Evolutionary conservation across 1,140 invertebrate genomes (phyloP), one percentile per base, ranked within the genome.

Genomic region (Diorhabda elongata): DNA sequence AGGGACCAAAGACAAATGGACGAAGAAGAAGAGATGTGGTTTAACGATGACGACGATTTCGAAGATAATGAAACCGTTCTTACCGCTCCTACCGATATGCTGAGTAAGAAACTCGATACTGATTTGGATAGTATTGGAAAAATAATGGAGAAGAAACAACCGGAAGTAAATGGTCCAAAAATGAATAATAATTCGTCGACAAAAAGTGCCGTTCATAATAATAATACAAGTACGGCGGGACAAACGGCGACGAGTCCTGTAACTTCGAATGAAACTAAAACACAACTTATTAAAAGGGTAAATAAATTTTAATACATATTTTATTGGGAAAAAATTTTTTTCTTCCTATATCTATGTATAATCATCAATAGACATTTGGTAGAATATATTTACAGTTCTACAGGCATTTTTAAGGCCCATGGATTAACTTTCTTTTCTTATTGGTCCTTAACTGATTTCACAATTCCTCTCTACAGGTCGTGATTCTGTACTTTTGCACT

Each of bases 1-100:
- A 87, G 95, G 61, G 96, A 98, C 83, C 92, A 94, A 70, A 86
- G 96, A 58, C 91, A 96, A 77, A 86, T 98, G 70, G 96, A 98
- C 61, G 96, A 98, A 77, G 97, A 99, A 75, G 97, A 99, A 80
- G 97, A 98, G 82, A 95, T 97, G 88, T 99, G 96, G 96, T 98
- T 98, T 83, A 97, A 97, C 80, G 94, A 97, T 76, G 96, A 98
- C 73, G 96, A 98, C 79, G 96, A 97, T 76, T 90, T 94, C 74
- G 94, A 97, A 72, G 95, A 98, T 77, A 91, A 90, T 79, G 87
- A 89, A 71, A 84, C 86, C 57, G 84, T 88, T 84, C 83, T 68
- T 77, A 81, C 57, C 42, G 62, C 69, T 7, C 68, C 72, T 58
- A 71, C 78, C 52, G 78, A 80, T 65, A 75, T 78, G 65, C 67